phyloP scores from a whole-genome alignment of 1,140 invertebrate species.

The Hypsibius dujardini region DNA sequence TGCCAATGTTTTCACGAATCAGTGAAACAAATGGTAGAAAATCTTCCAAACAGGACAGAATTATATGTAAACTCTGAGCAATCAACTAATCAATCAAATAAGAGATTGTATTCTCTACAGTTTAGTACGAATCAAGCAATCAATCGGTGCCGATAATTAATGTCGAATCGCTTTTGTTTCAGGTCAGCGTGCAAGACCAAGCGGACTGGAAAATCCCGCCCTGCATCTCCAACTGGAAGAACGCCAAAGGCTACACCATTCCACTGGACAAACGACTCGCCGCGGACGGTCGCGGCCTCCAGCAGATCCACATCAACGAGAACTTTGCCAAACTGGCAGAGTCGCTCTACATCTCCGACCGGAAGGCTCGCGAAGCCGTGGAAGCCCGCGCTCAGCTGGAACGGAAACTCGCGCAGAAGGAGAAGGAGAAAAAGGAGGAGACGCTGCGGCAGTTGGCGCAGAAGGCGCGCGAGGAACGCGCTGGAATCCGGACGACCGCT shows the following conservation, averaged over 20 bases:
- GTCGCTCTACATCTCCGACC: slow-evolving; percentile 88
- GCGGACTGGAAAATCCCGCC: slow-evolving; percentile 99
- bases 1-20: too few species aligned
- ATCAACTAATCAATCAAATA: too few species aligned
- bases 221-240: slow-evolving; percentile 99
- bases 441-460: slow-evolving; percentile 76
- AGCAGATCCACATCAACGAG: slow-evolving; percentile 94
- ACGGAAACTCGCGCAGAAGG: slow-evolving; percentile 86
- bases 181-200: slow-evolving; percentile 90
- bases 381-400: slow-evolving; percentile 88
- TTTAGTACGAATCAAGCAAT: too few species aligned
- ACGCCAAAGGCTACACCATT: slow-evolving; percentile 95
- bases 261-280: slow-evolving; percentile 93
- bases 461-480: slow-evolving; percentile 81
- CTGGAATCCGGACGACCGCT: slow-evolving; percentile 47
- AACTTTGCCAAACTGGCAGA: slow-evolving; percentile 97
- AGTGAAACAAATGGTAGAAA: too few species aligned
- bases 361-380: slow-evolving; percentile 80
- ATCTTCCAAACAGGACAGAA: too few species aligned
- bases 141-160: too few species aligned
- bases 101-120: too few species aligned
- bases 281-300: slow-evolving; percentile 87
- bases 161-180: too few species aligned
- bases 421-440: slow-evolving; percentile 96
- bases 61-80: too few species aligned